phyloP scores from a whole-genome alignment of 2,113 vertebrate genomes.

The Numida meleagris region DNA sequence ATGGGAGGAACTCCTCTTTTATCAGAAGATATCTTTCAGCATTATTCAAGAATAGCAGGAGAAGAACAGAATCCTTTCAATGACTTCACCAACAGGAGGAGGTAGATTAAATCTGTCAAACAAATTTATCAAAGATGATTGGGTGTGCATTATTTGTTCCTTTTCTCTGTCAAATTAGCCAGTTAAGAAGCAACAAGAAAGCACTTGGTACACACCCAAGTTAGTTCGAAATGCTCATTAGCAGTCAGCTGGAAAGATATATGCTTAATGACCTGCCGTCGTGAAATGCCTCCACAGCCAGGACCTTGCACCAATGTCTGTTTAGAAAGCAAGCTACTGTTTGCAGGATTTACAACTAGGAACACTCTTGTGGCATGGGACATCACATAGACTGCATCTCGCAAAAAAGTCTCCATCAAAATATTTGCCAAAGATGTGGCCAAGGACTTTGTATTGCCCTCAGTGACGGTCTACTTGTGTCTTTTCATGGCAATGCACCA shows the following conservation, averaged over 20 bases:
- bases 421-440: neutral
- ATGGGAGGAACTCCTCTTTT: accelerated
- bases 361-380: neutral
- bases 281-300: neutral
- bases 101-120: neutral
- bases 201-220: neutral
- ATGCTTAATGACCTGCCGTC: neutral
- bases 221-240: neutral
- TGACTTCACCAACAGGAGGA: neutral
- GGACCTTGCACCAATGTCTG: neutral
- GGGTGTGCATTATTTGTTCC: neutral
- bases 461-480: neutral
- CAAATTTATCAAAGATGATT: neutral
- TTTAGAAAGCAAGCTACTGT: neutral
- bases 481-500: neutral
- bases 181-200: neutral
- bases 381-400: neutral
- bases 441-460: neutral
- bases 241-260: neutral
- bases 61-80: neutral
- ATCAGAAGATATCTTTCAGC: neutral
- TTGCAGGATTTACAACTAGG: neutral
- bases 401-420: neutral
- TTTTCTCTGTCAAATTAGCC: neutral
- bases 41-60: neutral